phyloP scores from a whole-genome alignment of 2,797 vertebrate species.

The Neosilurus mollespiculum region DNA sequence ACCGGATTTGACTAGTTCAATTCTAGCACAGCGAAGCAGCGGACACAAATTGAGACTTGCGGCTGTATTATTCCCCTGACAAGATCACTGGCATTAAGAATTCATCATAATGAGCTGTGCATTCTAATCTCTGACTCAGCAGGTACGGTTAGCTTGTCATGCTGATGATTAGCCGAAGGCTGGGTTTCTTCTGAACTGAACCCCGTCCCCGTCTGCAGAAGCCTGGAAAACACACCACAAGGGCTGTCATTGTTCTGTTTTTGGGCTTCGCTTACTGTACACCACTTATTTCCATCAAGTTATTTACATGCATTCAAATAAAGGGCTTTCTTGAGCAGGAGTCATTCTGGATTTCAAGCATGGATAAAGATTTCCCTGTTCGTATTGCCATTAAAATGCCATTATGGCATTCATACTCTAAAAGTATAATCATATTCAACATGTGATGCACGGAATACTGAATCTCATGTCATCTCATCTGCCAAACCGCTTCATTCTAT shows the following conservation, averaged over 20 bases:
- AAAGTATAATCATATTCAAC: constrained; percentile 7
- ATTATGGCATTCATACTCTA: background rate
- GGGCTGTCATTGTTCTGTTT: constrained; percentile 42
- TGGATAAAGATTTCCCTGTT: constrained; percentile 45
- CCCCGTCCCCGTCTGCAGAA: background rate
- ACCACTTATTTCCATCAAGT: constrained; percentile 15
- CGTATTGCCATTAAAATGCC: background rate
- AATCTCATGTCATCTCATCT: background rate
- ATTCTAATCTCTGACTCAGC: constrained; percentile 35
- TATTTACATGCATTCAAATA: constrained; percentile 51
- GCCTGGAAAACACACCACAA: constrained; percentile 25
- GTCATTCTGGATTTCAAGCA: constrained; percentile 37
- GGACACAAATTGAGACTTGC: constrained; percentile 16
- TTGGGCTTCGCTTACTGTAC: constrained; percentile 8
- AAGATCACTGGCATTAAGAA: background rate
- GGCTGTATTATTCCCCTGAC: background rate
- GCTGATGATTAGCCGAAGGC: constrained; percentile 15
- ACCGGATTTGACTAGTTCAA: background rate
- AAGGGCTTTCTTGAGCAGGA: constrained; percentile 35
- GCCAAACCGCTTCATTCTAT: no score
- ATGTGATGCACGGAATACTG: background rate
- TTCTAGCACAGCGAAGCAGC: background rate
- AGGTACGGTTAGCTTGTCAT: constrained; percentile 2
- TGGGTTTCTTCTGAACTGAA: background rate
- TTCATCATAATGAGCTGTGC: background rate